Evolutionary conservation across 2,113 vertebrate species (phyloP).

Genomic region (Grallaria varia): DNA sequence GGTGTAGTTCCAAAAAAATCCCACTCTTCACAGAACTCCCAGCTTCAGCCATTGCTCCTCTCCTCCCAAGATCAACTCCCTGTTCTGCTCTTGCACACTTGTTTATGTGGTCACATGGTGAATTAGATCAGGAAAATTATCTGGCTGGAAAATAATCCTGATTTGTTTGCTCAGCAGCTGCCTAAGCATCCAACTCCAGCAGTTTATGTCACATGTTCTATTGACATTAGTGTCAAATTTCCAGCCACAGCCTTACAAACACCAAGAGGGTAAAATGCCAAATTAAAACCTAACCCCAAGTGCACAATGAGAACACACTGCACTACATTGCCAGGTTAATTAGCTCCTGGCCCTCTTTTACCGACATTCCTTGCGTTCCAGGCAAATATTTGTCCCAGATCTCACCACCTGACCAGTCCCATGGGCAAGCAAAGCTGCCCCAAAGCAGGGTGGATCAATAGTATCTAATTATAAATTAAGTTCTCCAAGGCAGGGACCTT

Average conservation of each 20-base stretch:
- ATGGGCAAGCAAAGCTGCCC: neutral
- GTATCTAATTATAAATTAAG: neutral
- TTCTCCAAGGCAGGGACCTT: neutral
- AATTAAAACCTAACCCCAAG: neutral
- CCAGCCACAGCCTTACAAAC: neutral
- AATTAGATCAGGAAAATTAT: constrained; percentile 22
- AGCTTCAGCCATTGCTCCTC: neutral
- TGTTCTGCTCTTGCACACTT: neutral
- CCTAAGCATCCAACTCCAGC: neutral
- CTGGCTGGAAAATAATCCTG: neutral
- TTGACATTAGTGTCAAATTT: neutral
- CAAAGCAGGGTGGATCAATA: neutral
- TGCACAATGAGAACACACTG: neutral
- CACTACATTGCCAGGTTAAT: constrained; percentile 5
- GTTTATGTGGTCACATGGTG: neutral
- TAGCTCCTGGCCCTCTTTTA: constrained; percentile 4
- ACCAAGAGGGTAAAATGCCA: neutral
- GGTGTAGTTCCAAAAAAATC: neutral
- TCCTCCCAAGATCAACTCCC: neutral
- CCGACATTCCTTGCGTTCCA: neutral
- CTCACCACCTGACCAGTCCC: neutral
- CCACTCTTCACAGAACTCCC: neutral
- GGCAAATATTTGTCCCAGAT: constrained; percentile 42
- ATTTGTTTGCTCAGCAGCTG: constrained; percentile 40
- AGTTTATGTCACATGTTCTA: neutral